A percentile compares a stretch with the other conserved stretches of the same genome.
These are phyloP conservation scores for Ceramica pisi DNA, from an alignment of 2,888 invertebrate species.

Conservation along the genomic window DNA sequence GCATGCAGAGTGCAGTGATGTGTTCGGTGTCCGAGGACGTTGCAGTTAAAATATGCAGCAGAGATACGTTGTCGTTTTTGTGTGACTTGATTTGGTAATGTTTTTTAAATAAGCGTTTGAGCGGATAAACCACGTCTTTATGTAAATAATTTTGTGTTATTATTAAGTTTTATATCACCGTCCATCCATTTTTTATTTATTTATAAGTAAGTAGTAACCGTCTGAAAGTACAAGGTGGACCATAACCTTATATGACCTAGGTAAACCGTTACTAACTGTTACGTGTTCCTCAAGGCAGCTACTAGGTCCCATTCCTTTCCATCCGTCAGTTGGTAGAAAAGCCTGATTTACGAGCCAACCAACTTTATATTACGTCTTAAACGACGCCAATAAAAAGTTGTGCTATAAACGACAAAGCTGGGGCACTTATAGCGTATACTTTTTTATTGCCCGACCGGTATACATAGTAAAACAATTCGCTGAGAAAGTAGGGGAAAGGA, in stretches of 20 bases:
- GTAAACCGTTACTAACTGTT: conserved; percentile 4
- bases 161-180: background rate
- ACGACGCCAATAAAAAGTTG: conserved; percentile 88
- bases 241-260: conserved; percentile 19
- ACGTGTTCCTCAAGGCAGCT: conserved; percentile 64
- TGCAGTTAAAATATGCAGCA: conserved; percentile 37
- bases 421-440: conserved; percentile 75
- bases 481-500: conserved; percentile 60
- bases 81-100: conserved; percentile 3
- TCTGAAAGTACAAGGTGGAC: background rate
- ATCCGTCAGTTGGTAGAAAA: conserved; percentile 75
- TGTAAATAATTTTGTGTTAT: background rate
- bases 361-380: conserved; percentile 85
- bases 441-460: conserved; percentile 73
- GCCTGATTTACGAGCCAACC: conserved; percentile 85
- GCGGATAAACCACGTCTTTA: background rate
- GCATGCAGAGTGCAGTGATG: conserved; percentile 58
- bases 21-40: conserved; percentile 29
- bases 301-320: conserved; percentile 62
- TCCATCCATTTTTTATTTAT: background rate
- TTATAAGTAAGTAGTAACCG: no score
- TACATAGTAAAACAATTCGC: conserved; percentile 72
- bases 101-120: conserved; percentile 39
- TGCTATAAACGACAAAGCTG: conserved; percentile 78
- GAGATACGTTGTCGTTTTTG: conserved; percentile 9